Evolutionary conservation across 2,797 vertebrate species (phyloP), one percentile per base, ranked within the genome.

Genomic region (Megaceryle alcyon): DNA sequence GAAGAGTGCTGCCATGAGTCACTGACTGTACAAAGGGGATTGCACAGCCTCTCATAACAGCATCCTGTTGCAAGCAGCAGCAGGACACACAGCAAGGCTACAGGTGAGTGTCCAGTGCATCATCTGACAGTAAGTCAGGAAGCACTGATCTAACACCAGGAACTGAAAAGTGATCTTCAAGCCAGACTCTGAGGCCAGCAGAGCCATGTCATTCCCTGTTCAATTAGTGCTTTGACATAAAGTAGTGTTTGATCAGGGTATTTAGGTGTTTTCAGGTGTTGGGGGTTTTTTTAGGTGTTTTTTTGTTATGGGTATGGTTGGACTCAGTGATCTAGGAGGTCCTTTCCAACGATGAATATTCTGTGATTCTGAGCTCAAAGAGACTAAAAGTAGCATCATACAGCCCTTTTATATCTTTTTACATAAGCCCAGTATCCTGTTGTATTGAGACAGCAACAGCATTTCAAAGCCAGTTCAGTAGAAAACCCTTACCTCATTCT

Each of bases 391-490:
- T 23, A 22, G 39, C 9, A 2, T 20, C 59, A 49, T 57, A 43
- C 56, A 76, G 19, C 14, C 35, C 51, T 63, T 66, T 78, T 31
- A 31, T 8, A 37, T 20, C 19, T 39, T 82, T 65, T 68, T 56
- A 59, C 21, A 29, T 10, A 61, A 77, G 46, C 3, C 4, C n/a
- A 33, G 44, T 28, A 66, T 46, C 49, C 23, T 23, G 12, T 75
- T 80, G 35, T 54, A 8, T 41, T 31, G 33, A 82, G 65, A 54
- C 5, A 78, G 53, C 6, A 57, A 29, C 26, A 33, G 41, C 29
- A 51, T 63, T 92, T 91, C 57, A 90, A 91, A 92, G 60, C 8
- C 43, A 81, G 72, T n/a, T 80, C 60, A 68, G 66, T 64, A 90
- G 65, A 66, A 87, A 49, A 89, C 7, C 14, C 41, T 85, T 64